Evolutionary conservation across 2,797 vertebrate species (phyloP).

Genomic region (Syndactyla subalaris): DNA sequence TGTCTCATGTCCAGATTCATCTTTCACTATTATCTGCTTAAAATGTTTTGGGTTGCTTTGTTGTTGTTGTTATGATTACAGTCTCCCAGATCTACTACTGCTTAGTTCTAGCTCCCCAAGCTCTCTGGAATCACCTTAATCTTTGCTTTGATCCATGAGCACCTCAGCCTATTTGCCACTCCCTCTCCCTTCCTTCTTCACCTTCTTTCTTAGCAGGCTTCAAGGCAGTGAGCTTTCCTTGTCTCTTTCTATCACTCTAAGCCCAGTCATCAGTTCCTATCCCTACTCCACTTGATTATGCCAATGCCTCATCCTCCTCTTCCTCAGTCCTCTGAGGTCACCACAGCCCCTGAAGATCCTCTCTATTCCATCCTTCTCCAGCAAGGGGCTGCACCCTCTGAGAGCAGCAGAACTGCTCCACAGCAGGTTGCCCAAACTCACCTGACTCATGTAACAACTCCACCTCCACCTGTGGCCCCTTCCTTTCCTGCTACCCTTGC

Average conservation of each 20-base stretch:
- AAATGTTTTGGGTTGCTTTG: neutral
- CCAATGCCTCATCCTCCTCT: neutral
- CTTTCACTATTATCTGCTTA: neutral
- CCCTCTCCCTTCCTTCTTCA: neutral
- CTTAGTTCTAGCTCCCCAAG: neutral
- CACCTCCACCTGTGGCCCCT: neutral
- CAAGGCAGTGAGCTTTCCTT: neutral
- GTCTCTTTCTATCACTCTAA: neutral
- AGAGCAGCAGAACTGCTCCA: neutral
- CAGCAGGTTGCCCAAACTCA: neutral
- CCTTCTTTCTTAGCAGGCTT: neutral
- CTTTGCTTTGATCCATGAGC: neutral
- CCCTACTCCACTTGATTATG: neutral
- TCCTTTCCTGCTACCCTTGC: neutral
- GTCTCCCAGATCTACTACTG: neutral
- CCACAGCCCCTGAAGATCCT: accelerated
- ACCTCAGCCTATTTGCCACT: neutral
- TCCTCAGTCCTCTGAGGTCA: neutral
- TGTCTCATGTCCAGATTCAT: neutral
- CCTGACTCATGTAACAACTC: neutral
- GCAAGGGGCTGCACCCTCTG: neutral
- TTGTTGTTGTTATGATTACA: neutral
- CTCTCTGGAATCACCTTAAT: neutral
- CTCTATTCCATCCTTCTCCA: neutral
- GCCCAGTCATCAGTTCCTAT: neutral